These are phyloP conservation scores for Herpailurus yagouaroundi DNA, from an alignment of 2,113 vertebrate genomes.

Conservation along the genomic window DNA sequence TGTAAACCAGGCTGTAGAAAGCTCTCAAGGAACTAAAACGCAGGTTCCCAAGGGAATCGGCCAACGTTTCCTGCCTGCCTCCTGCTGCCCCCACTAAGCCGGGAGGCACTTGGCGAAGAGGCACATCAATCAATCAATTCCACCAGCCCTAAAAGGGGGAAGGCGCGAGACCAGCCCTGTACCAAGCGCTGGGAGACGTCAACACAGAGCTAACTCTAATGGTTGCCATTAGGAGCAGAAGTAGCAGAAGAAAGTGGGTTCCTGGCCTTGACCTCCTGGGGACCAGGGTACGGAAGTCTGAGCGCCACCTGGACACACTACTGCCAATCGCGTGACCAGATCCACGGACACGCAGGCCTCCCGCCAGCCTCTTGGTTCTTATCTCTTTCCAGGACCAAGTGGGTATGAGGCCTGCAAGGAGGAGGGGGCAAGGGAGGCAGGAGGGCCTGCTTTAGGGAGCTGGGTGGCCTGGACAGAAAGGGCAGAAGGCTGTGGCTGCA, in stretches of 20 bases:
- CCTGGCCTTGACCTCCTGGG: not conserved
- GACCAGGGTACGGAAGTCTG: not conserved
- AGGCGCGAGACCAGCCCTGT: not conserved
- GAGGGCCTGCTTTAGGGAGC: not conserved
- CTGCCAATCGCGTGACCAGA: not conserved
- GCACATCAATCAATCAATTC: slow-evolving; percentile 21
- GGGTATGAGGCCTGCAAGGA: slow-evolving; percentile 27
- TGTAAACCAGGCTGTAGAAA: slow-evolving; percentile 41
- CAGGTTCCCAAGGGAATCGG: not conserved
- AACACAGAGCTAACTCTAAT: not conserved
- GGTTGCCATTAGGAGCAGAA: not conserved
- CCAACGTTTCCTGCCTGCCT: slow-evolving; percentile 51
- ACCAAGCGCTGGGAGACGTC: not conserved
- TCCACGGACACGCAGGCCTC: not conserved
- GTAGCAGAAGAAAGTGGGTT: not conserved
- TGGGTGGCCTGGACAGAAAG: not conserved
- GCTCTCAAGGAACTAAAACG: slow-evolving; percentile 27
- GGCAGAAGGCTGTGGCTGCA: not conserved
- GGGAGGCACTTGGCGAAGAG: slow-evolving; percentile 31
- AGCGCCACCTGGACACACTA: not conserved
- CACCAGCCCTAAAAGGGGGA: not conserved
- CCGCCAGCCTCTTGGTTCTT: slow-evolving; percentile 29
- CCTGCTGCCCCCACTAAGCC: slow-evolving; percentile 18
- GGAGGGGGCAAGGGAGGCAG: not conserved
- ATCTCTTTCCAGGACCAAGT: slow-evolving; percentile 26